These are phyloP conservation scores for Aromia moschata DNA, from an alignment of 2,888 invertebrate genomes.

Conservation along the genomic window DNA sequence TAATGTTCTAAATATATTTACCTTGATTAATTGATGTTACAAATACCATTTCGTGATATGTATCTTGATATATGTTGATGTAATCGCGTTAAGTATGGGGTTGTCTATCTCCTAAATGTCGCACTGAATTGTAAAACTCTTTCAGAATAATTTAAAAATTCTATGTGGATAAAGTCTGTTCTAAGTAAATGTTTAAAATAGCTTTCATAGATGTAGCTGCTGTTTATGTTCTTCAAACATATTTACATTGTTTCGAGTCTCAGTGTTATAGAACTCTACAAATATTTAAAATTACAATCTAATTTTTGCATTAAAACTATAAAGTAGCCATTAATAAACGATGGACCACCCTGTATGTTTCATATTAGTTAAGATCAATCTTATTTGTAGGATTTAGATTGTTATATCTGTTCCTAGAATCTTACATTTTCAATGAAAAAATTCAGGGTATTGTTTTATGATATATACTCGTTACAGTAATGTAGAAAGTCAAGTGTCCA, in stretches of 20 bases:
- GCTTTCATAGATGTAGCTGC: not conserved
- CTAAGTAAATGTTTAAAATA: not conserved
- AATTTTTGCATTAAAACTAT: not conserved
- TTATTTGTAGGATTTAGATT: conserved; percentile 9
- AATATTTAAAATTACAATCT: too few species aligned
- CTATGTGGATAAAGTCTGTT: too few species aligned
- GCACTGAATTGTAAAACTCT: not conserved
- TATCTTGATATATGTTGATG: conserved; percentile 52
- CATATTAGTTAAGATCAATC: conserved; percentile 5
- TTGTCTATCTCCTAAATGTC: conserved; percentile 7
- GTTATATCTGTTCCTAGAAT: conserved; percentile 2
- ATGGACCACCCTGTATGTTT: conserved; percentile 14
- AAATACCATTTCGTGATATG: conserved; percentile 50
- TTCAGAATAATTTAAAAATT: not conserved
- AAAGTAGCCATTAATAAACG: conserved; percentile 3
- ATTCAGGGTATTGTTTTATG: conserved; percentile 34
- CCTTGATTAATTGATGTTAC: conserved; percentile 44
- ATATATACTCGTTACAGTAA: not conserved
- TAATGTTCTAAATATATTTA: conserved; percentile 33
- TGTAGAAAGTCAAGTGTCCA: not conserved
- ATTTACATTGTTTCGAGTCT: too few species aligned
- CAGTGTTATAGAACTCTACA: too few species aligned
- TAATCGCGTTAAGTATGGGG: conserved; percentile 47
- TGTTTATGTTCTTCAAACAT: not conserved
- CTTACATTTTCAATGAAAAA: conserved; percentile 23